phyloP scores from a whole-genome alignment of 23 tunicate species.

The Phallusia fumigata region DNA sequence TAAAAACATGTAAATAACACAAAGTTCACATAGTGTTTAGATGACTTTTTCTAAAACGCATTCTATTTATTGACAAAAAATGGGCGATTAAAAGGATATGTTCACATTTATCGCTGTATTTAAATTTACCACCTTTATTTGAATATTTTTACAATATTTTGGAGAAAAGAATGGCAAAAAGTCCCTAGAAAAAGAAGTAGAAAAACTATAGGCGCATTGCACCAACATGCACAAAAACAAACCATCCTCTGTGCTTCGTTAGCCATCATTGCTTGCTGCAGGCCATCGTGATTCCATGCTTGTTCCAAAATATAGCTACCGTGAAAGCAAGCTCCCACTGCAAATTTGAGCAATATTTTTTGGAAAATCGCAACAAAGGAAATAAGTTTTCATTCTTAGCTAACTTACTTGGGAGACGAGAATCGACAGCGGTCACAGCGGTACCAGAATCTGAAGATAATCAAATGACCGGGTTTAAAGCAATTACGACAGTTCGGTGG shows the following conservation, averaged over 20 bases:
- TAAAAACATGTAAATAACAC: background rate
- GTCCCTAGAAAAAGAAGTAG: too few species aligned
- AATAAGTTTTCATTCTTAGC: background rate
- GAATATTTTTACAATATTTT: too few species aligned
- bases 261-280: background rate
- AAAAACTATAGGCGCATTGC: too few species aligned
- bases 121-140: too few species aligned
- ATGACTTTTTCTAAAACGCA: too few species aligned
- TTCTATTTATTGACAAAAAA: too few species aligned
- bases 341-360: background rate
- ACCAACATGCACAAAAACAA: background rate
- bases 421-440: background rate
- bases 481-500: too few species aligned
- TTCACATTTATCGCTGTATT: too few species aligned
- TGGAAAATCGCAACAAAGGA: background rate
- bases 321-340: conserved; percentile 7
- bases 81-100: too few species aligned
- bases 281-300: conserved; percentile 12
- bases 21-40: too few species aligned
- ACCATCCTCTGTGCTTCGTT: background rate
- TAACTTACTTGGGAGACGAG: background rate
- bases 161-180: background rate
- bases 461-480: background rate
- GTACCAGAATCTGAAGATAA: background rate
- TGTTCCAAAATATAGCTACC: background rate